Percentiles rank a stretch among this genome's conserved stretches.
phyloP scores from a whole-genome alignment of 2,888 invertebrate genomes.

The Ornithoptera alexandrae region DNA sequence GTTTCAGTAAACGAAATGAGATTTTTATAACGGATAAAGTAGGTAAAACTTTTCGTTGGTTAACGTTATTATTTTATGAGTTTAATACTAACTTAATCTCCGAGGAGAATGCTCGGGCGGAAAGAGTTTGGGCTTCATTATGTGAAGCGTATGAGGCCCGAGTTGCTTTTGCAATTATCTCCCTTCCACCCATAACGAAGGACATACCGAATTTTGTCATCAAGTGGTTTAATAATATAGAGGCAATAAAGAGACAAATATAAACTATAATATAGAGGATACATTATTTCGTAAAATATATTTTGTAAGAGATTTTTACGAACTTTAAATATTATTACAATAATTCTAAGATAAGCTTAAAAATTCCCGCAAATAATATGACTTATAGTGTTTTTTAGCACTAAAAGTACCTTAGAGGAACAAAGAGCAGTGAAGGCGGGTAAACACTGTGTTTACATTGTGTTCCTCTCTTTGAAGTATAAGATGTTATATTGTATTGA shows the following conservation, averaged over 20 bases:
- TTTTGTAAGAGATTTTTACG: no score
- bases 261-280: conserved; percentile 41
- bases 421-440: no score
- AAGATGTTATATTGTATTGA: no score
- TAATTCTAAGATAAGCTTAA: no score
- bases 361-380: no score
- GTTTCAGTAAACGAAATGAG: conserved; percentile 23
- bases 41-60: conserved; percentile 14
- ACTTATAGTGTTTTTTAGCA: no score
- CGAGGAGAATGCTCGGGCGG: conserved; percentile 29
- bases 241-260: conserved; percentile 32
- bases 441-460: no score
- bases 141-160: conserved; percentile 32
- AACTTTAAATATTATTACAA: no score
- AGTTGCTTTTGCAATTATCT: conserved; percentile 51
- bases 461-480: no score
- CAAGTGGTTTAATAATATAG: conserved; percentile 65
- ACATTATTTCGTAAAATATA: no score
- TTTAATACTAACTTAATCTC: conserved; percentile 23
- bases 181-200: conserved; percentile 35
- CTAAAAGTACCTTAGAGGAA: no score
- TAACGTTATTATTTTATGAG: conserved; percentile 25
- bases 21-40: conserved; percentile 27
- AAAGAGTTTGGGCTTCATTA: conserved; percentile 47
- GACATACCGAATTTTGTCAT: conserved; percentile 52